A percentile compares a stretch with the other conserved stretches of the same genome.
Evolutionary conservation across 1,140 invertebrate species (phyloP).

Genomic region (Hirudo medicinalis): DNA sequence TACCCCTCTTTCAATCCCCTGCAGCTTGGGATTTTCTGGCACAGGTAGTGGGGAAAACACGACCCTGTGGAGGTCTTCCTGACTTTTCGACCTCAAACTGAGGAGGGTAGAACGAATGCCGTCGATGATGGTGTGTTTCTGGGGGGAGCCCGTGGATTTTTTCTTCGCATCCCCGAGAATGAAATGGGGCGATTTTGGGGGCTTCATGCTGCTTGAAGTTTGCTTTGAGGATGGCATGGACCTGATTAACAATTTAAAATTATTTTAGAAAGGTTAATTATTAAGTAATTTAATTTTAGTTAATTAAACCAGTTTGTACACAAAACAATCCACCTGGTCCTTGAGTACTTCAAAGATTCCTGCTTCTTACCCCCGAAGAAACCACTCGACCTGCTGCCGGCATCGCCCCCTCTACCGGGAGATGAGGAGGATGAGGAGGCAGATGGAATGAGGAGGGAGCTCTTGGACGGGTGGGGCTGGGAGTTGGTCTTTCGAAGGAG

Average conservation of each 20-base stretch:
- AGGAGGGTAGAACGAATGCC: conserved; percentile 13
- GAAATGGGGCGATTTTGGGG: neutral
- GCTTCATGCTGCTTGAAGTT: neutral
- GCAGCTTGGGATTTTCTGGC: too few species aligned
- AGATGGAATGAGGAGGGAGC: conserved; percentile 18
- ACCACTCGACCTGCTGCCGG: neutral
- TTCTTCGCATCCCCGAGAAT: neutral
- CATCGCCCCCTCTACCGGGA: neutral
- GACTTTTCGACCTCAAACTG: conserved; percentile 11
- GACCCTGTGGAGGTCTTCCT: conserved; percentile 12
- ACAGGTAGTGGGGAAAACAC: too few species aligned
- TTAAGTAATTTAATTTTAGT: neutral
- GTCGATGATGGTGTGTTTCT: conserved; percentile 14
- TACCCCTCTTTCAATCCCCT: too few species aligned
- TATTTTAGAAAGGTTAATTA: neutral
- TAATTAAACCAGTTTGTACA: neutral
- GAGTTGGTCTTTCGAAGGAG: conserved; percentile 41
- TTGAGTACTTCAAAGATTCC: neutral
- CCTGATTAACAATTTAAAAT: neutral
- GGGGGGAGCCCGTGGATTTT: neutral
- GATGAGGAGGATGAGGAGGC: neutral
- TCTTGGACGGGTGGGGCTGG: conserved; percentile 34
- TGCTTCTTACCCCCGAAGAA: neutral
- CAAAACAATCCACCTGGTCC: conserved; percentile 1
- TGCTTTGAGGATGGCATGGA: neutral